Percentiles rank a stretch among this genome's conserved stretches.
Evolutionary conservation across 2,888 invertebrate species (phyloP).

Genomic region (Microdon myrmicae): DNA sequence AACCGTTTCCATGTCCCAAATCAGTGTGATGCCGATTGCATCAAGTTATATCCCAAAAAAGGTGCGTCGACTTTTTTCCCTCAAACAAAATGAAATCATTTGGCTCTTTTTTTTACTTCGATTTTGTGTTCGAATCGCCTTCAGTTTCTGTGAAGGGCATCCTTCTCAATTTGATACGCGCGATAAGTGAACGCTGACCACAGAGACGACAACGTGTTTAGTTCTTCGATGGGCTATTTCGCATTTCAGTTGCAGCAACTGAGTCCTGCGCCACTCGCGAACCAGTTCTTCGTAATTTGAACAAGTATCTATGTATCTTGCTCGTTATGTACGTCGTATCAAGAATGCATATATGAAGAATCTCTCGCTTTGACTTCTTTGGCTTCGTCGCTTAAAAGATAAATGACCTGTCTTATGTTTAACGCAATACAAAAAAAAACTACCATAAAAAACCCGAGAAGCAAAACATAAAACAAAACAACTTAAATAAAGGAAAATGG

Average conservation of each 20-base stretch:
- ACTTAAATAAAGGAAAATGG: too few relatives aligned
- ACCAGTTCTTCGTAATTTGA: slow-evolving; percentile 50
- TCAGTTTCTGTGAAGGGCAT: slow-evolving; percentile 27
- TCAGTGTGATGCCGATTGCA: too few relatives aligned
- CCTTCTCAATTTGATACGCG: slow-evolving; percentile 33
- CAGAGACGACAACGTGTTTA: slow-evolving; percentile 36
- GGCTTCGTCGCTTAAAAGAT: slow-evolving; percentile 45
- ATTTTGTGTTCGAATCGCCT: too few relatives aligned
- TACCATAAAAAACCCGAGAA: too few relatives aligned
- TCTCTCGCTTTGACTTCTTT: slow-evolving; percentile 35
- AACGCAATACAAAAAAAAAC: slow-evolving; percentile 18
- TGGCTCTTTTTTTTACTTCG: background rate
- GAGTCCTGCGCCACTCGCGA: slow-evolving; percentile 36
- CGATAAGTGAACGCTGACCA: slow-evolving; percentile 15
- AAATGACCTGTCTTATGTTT: slow-evolving; percentile 48
- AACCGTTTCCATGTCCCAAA: too few relatives aligned
- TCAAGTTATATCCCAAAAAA: too few relatives aligned
- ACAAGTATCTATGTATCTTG: slow-evolving; percentile 34
- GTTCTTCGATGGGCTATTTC: slow-evolving; percentile 27
- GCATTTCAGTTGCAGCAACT: slow-evolving; percentile 40
- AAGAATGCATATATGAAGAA: slow-evolving; percentile 29
- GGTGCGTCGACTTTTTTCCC: too few relatives aligned
- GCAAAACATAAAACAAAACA: too few relatives aligned
- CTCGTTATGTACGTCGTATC: too few relatives aligned
- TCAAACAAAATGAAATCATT: too few relatives aligned